Base-by-base conservation (phyloP, 1,140 invertebrate species). In the Armadillidium nasatum region DNA sequence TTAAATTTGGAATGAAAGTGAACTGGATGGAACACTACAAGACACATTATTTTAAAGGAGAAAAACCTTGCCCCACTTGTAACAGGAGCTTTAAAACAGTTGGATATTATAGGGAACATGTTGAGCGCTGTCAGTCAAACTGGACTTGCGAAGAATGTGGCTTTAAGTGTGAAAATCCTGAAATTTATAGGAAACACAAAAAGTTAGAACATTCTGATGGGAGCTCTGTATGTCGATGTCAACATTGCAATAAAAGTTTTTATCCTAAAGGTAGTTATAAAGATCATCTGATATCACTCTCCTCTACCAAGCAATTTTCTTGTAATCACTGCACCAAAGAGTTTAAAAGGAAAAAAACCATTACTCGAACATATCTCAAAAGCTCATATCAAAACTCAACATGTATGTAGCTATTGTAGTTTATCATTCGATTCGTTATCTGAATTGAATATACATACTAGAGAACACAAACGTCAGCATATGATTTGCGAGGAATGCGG, bases 91-190 rank as follows among this genome's bases (percentile, higher is more conserved):
- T 81, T 67, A 81, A 78, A 45, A 76, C 73, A 7, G 78, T 81
- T 77, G 80, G 80, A 10, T 77, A 23, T 60, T 81, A 77, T 46
- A 81, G 78, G 74, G 77, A 79, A 54, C 80, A 81, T 45, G 75
- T 79, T 4, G 77, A 77, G 33, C 71, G 71, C 68, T 81, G 80
- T 71, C 73, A 77, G 70, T 76, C 76, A 11, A 71, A 76, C 3
- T 81, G 80, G 80, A 81, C 75, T 45, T 81, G 80, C 54, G 75
- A 78, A 50, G 76, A 72, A 0, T 81, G 80, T 75, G 75, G 75
- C 15, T 13, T 77, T 7, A 73, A 75, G 54, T 81, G 77, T 73
- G 66, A 73, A 21, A 72, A 66, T 67, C 75, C 74, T 23, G 78
- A 79, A 43, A 72, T 72, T 46, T 81, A 78, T 70, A 69, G 76